A percentile compares a stretch with the other conserved stretches of the same genome.
Evolutionary conservation across 35 echinoderm and acorn worm genomes (phyloP).

Genomic region (Hemicentrotus pulcherrimus): DNA sequence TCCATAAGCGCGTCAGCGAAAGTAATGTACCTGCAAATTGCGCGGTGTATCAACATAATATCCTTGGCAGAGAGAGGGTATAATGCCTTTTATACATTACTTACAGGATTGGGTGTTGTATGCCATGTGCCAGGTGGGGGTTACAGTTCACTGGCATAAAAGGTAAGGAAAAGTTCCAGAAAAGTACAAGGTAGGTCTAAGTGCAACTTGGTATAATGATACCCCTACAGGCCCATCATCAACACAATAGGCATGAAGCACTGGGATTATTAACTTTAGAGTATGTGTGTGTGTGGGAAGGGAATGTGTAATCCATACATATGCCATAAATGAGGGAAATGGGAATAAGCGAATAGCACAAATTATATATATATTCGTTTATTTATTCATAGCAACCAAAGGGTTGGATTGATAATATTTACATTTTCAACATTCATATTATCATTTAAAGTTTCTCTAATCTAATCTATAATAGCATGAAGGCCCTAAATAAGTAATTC

Average conservation of each 20-base stretch:
- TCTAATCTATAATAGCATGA: too few species aligned
- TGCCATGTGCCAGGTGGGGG: background rate
- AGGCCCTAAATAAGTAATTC: too few species aligned
- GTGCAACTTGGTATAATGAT: background rate
- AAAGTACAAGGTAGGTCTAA: background rate
- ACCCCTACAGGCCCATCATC: background rate
- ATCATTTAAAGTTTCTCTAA: too few species aligned
- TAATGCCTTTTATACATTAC: background rate
- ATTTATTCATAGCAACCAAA: too few species aligned
- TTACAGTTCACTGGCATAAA: conserved; percentile 5
- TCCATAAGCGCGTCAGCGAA: background rate
- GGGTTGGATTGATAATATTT: too few species aligned
- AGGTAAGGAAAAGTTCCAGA: background rate
- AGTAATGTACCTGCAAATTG: conserved; percentile 12
- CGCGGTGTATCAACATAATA: background rate
- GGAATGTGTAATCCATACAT: too few species aligned
- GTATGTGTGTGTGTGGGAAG: background rate
- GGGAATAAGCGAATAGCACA: too few species aligned
- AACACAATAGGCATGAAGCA: background rate
- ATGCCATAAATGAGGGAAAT: background rate
- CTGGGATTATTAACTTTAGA: background rate
- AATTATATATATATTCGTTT: too few species aligned
- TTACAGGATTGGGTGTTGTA: background rate
- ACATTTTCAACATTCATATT: too few species aligned
- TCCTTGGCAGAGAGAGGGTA: background rate